Conservation (phyloP, 1,140 invertebrate species). For the Leptinotarsa undecemlineata region DNA sequence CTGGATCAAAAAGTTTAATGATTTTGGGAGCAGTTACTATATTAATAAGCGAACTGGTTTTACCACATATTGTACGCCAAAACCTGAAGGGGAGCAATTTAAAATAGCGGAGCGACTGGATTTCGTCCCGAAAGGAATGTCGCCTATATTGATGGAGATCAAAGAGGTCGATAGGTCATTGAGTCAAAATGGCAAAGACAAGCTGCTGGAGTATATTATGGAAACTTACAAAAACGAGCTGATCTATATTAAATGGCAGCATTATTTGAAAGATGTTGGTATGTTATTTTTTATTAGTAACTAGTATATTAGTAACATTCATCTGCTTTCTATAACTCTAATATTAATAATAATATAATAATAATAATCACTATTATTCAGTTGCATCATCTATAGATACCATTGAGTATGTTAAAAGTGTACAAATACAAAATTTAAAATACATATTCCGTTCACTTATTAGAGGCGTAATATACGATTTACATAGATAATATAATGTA, state of each 20-base stretch:
- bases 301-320: background rate
- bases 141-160: constrained; percentile 47
- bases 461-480: no score
- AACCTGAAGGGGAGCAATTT: constrained; percentile 35
- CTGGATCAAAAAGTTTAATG: constrained; percentile 35
- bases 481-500: no score
- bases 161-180: constrained; percentile 40
- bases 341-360: no score
- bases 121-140: constrained; percentile 56
- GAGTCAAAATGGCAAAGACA: constrained; percentile 46
- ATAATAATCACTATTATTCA: background rate
- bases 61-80: constrained; percentile 35
- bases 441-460: no score
- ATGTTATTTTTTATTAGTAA: constrained; percentile 19
- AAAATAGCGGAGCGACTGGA: constrained; percentile 46
- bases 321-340: no score
- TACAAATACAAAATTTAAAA: no score
- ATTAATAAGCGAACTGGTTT: constrained; percentile 44
- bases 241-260: constrained; percentile 52
- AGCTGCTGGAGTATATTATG: constrained; percentile 42
- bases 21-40: constrained; percentile 37
- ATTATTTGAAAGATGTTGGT: constrained; percentile 46
- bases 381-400: background rate
- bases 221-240: constrained; percentile 49
- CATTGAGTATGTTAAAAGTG: no score